phyloP scores from a whole-genome alignment of 2,113 vertebrate species.

The Pygoscelis adeliae region DNA sequence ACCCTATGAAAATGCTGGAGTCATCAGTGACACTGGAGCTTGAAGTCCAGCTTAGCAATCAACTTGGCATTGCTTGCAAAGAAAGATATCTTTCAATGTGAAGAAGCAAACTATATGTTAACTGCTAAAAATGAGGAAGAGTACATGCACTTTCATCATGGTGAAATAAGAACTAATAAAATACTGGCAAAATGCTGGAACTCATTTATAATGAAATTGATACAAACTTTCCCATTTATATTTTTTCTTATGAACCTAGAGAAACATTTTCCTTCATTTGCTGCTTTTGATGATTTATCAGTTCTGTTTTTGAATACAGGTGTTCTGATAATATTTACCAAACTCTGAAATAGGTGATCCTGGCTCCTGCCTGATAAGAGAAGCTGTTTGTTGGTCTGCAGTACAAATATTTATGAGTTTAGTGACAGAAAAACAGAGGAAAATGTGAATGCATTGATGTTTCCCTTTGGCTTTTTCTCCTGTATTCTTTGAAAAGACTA shows the following conservation, averaged over 20 bases:
- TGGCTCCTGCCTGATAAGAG: slow-evolving; percentile 45
- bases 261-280: neutral
- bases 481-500: neutral
- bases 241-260: neutral
- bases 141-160: neutral
- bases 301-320: neutral
- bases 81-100: neutral
- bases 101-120: neutral
- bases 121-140: neutral
- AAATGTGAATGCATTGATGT: neutral
- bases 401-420: neutral
- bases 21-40: neutral
- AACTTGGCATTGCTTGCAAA: neutral
- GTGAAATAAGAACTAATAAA: neutral
- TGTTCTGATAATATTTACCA: neutral
- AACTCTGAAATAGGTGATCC: neutral
- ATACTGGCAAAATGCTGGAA: neutral
- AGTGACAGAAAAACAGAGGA: slow-evolving; percentile 9
- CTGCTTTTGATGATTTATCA: slow-evolving; percentile 39
- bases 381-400: slow-evolving; percentile 12
- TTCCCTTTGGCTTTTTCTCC: neutral
- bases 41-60: neutral
- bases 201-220: neutral
- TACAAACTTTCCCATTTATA: neutral
- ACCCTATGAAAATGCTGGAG: neutral